Evolutionary conservation across 2,797 vertebrate genomes (phyloP).

Genomic region (Lerista edwardsae): DNA sequence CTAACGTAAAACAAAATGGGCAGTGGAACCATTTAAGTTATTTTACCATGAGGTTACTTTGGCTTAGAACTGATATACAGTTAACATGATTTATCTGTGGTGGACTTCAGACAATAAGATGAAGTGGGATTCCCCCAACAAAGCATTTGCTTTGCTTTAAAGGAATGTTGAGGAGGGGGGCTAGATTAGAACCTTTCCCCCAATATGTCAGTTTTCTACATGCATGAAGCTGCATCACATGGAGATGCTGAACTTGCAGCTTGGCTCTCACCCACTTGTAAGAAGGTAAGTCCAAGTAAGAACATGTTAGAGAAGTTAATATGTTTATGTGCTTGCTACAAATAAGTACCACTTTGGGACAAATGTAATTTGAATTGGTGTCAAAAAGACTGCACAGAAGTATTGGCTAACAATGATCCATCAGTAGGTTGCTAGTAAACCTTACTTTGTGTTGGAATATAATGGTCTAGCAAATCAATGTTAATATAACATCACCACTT

Average conservation of each 20-base stretch:
- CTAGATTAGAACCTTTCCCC: neutral
- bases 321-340: neutral
- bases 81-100: neutral
- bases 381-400: neutral
- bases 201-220: neutral
- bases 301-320: neutral
- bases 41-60: neutral
- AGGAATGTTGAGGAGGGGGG: neutral
- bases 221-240: neutral
- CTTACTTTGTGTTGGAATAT: constrained; percentile 25
- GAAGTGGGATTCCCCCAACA: neutral
- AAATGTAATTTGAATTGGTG: constrained; percentile 22
- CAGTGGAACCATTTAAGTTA: neutral
- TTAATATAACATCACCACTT: constrained; percentile 7
- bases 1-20: neutral
- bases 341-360: neutral
- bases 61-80: neutral
- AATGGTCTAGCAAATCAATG: constrained; percentile 47
- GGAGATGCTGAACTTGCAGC: neutral
- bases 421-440: constrained; percentile 26
- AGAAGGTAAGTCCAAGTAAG: neutral
- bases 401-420: neutral
- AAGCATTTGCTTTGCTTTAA: neutral
- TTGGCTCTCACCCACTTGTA: neutral
- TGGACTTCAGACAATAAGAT: neutral